These are phyloP conservation scores for Pterocles orientalis DNA, from an alignment of 2,113 vertebrate species.

Conservation along the genomic window DNA sequence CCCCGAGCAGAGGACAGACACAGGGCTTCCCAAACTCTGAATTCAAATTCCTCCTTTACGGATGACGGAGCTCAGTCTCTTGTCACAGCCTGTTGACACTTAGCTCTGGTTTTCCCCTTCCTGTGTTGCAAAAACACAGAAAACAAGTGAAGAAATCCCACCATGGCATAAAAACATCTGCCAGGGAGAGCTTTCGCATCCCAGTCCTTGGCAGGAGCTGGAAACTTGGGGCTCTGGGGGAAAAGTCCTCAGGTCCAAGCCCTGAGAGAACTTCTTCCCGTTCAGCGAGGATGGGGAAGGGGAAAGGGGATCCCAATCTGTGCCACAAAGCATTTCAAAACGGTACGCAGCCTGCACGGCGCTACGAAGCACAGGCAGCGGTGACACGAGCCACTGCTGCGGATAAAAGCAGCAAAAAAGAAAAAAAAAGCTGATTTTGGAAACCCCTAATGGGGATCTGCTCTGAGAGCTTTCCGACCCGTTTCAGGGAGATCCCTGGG, in stretches of 20 bases:
- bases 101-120: not conserved
- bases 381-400: not conserved
- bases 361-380: accelerated
- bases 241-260: not conserved
- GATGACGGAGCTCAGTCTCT: not conserved
- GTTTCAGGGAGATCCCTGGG: accelerated
- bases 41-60: not conserved
- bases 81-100: not conserved
- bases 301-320: accelerated
- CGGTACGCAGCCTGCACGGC: accelerated
- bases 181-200: not conserved
- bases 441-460: accelerated
- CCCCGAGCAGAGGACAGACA: not conserved
- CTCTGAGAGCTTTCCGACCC: not conserved
- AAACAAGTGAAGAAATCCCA: not conserved
- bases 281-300: not conserved
- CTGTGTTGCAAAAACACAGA: not conserved
- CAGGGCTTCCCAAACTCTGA: not conserved
- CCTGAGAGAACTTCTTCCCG: accelerated
- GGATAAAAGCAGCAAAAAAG: not conserved
- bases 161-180: accelerated
- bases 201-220: not conserved
- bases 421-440: not conserved
- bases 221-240: not conserved
- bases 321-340: not conserved